phyloP scores from a whole-genome alignment of 2,797 vertebrate species.

The Anabacerthia variegaticeps region DNA sequence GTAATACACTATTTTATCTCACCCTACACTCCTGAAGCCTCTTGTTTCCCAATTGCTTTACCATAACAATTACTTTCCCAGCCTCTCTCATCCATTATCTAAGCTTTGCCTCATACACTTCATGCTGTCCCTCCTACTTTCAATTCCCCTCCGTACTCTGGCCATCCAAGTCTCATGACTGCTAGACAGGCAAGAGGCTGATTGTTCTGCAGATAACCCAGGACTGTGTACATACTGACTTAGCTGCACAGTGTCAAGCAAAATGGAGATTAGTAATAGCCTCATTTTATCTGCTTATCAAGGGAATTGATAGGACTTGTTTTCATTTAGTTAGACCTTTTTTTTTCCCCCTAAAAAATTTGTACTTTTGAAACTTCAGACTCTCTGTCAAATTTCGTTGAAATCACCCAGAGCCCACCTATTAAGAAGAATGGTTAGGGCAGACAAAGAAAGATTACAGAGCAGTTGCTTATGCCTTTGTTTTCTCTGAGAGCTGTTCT shows the following conservation, averaged over 20 bases:
- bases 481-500: neutral
- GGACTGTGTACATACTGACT: neutral
- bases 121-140: neutral
- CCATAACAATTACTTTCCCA: neutral
- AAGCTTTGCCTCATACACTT: neutral
- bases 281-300: neutral
- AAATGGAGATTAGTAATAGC: neutral
- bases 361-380: neutral
- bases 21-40: neutral
- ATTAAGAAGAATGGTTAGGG: neutral
- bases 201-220: neutral
- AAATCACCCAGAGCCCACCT: neutral
- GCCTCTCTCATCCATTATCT: neutral
- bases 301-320: neutral
- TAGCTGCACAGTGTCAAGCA: neutral
- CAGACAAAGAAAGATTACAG: neutral
- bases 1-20: neutral
- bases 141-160: fast-evolving
- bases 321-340: neutral
- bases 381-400: neutral
- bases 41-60: neutral
- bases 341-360: neutral
- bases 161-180: neutral
- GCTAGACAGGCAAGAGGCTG: neutral
- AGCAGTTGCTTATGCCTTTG: neutral